phyloP scores from a whole-genome alignment of 2,113 vertebrate genomes.

The Malurus alboscapulatus region DNA sequence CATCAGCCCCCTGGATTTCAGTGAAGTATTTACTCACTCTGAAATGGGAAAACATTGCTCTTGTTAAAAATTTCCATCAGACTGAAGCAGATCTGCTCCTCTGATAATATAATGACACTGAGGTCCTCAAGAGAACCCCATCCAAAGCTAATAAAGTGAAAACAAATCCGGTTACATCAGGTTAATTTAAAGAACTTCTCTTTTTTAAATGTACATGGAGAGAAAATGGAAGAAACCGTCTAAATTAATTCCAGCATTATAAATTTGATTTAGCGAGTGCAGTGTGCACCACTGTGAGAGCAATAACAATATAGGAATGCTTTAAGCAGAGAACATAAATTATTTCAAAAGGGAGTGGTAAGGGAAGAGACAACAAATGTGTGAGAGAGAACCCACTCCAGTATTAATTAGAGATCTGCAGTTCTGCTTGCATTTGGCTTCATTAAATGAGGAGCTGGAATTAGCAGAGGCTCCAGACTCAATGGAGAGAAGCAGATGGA shows the following conservation, averaged over 20 bases:
- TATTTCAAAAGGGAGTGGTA: conserved; percentile 34
- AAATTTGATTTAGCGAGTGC: conserved; percentile 53
- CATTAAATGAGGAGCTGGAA: not conserved
- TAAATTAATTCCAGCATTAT: conserved; percentile 57
- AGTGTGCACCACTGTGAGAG: conserved; percentile 30
- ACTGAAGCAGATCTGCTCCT: conserved; percentile 31
- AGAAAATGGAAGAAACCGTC: conserved; percentile 43
- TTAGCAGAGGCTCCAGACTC: not conserved
- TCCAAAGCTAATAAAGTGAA: conserved; percentile 56
- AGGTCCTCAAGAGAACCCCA: conserved; percentile 33
- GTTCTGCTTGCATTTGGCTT: conserved; percentile 2
- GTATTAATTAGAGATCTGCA: conserved; percentile 22
- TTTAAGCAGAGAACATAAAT: conserved; percentile 36
- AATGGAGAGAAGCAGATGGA: not conserved
- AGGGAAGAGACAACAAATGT: not conserved
- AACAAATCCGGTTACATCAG: conserved; percentile 51
- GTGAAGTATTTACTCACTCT: conserved; percentile 17
- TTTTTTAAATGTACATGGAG: conserved; percentile 23
- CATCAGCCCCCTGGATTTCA: not conserved
- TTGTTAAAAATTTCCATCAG: conserved; percentile 46
- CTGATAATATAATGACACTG: conserved; percentile 40
- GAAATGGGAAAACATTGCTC: conserved; percentile 34
- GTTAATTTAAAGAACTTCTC: conserved; percentile 49
- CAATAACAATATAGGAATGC: conserved; percentile 8
- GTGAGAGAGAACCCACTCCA: not conserved